Evolutionary conservation across 2,797 vertebrate genomes (phyloP), one percentile per base, ranked within the genome.

Genomic region (Triplophysa yarkandensis): DNA sequence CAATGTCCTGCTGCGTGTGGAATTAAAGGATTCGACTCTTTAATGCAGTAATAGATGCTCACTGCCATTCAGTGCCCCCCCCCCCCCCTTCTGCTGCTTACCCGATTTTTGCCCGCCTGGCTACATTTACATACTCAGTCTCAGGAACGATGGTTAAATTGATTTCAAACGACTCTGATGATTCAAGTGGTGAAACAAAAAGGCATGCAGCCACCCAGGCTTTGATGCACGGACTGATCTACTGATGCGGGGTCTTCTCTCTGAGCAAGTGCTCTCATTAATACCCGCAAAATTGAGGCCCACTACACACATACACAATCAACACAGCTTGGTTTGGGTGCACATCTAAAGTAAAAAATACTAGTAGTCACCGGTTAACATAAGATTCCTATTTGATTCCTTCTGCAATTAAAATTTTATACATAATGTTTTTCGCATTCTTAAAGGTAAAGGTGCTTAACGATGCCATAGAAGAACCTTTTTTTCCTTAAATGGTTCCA

Each of bases 221-320:
- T 77, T 52, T 64, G 81, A 80, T 83, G 80, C 82, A 84, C 83
- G 82, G 83, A 87, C 83, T 86, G 79, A 82, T 82, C 79, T 50
- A 50, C 81, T 83, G 83, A 86, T 85, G 84, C 80, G n/a, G 79
- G 83, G 77, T 48, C 75, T 67, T 81, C 83, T 83, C 79, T 71
- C 44, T 13, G 87, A 88, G 88, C 90, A 93, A 89, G 89, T 92
- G 90, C 86, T 87, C 85, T 88, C 88, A 90, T 90, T 91, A 92
- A 91, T 86, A 87, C 85, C 82, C 83, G 80, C 86, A 88, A 90
- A 90, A 91, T 87, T 87, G 85, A 85, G 88, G 84, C 86, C 85
- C 85, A 76, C 46, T 79, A 83, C 74, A 65, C 70, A 69, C 21
- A 70, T 60, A 41, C 68, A 55, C 25, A 50, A 44, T n/a, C 52